Conservation (phyloP, 2,797 vertebrate genomes). For the Sebastes iracundus region DNA sequence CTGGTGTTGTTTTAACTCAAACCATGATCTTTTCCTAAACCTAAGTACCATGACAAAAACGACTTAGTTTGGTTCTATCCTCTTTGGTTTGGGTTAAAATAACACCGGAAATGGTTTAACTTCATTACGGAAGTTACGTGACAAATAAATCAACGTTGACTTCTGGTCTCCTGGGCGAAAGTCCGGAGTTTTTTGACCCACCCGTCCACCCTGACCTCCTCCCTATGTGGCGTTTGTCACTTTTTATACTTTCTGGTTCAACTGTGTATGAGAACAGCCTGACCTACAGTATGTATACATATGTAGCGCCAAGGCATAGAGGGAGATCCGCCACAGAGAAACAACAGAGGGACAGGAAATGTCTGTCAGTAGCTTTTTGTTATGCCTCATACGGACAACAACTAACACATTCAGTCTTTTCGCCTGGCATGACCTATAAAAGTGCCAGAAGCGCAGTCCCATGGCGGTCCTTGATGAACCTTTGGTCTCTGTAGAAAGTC, state of each 20-base stretch:
- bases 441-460: slow-evolving; percentile 4
- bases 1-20: too few relatives aligned
- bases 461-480: slow-evolving; percentile 34
- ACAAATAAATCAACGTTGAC: background rate
- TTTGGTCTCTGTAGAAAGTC: slow-evolving; percentile 37
- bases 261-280: background rate
- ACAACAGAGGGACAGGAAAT: background rate
- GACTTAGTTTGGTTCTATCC: too few relatives aligned
- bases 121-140: background rate
- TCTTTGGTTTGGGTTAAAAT: too few relatives aligned
- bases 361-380: slow-evolving; percentile 32
- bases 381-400: background rate
- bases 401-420: slow-evolving; percentile 36
- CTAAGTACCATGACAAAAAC: too few relatives aligned
- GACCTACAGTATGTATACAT: background rate
- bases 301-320: background rate
- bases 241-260: background rate
- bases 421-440: background rate
- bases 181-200: background rate
- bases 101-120: too few relatives aligned
- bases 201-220: background rate
- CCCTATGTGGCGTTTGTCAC: background rate
- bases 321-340: background rate
- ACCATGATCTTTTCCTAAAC: too few relatives aligned
- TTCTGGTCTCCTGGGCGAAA: background rate